Evolutionary conservation across 1,140 invertebrate genomes (phyloP).

Genomic region (Drosophila erecta): DNA sequence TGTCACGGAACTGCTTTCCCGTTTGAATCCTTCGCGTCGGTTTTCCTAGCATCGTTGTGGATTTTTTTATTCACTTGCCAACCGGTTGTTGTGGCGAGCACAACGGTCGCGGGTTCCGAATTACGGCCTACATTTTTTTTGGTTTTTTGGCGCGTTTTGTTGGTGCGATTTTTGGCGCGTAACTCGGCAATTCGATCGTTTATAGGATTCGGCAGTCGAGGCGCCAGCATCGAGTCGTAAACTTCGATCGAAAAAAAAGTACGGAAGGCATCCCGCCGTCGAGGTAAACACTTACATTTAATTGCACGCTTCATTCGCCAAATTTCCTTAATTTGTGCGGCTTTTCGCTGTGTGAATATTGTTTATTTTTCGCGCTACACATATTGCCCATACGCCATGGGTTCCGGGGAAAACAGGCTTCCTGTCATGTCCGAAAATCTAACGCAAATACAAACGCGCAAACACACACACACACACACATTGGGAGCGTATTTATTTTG

Average conservation of each 20-base stretch:
- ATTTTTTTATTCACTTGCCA: constrained; percentile 45
- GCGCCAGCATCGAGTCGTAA: not conserved
- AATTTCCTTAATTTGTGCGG: constrained; percentile 9
- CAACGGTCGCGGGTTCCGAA: not conserved
- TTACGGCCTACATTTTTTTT: not conserved
- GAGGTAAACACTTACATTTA: constrained; percentile 50
- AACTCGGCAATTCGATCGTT: not conserved
- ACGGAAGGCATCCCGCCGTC: not conserved
- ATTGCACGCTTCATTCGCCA: constrained; percentile 10
- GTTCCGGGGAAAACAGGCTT: not conserved
- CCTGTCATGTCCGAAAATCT: constrained; percentile 11
- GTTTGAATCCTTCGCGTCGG: constrained; percentile 12
- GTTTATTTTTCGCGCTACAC: constrained; percentile 12
- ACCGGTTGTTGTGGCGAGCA: constrained; percentile 61
- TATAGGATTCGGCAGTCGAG: not conserved
- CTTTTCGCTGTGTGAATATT: constrained; percentile 20
- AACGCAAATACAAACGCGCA: not conserved
- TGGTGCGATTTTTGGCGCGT: constrained; percentile 5
- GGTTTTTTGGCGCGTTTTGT: not conserved
- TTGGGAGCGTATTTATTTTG: constrained; percentile 7
- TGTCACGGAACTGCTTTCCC: not conserved
- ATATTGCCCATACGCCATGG: constrained; percentile 17
- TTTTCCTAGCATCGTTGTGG: not conserved
- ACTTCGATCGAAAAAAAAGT: constrained; percentile 8
- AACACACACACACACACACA: constrained; percentile 1